Conservation (phyloP, 1,140 invertebrate genomes). For the Globodera ellingtonae region DNA sequence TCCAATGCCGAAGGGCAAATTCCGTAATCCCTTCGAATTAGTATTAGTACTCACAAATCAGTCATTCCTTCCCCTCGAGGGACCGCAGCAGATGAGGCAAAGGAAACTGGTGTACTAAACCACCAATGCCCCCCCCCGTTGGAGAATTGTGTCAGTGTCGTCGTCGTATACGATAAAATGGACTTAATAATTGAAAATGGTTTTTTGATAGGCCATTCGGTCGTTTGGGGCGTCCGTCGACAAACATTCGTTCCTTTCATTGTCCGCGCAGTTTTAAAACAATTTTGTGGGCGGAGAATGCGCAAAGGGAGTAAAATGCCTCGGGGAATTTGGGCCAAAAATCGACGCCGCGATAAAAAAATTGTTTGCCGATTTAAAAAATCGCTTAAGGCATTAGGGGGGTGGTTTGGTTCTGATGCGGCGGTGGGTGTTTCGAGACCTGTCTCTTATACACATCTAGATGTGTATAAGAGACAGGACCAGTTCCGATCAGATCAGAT, state of each 20-base stretch:
- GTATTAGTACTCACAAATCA: no score
- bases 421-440: background rate
- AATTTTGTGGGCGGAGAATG: background rate
- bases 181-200: background rate
- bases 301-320: no score
- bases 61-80: no score
- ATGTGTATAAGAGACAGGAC: no score
- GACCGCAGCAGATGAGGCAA: no score
- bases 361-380: background rate
- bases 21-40: no score
- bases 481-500: background rate
- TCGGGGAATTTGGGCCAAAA: background rate
- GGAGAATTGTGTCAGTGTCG: no score
- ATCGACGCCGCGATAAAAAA: background rate
- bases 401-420: background rate
- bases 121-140: background rate
- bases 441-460: no score
- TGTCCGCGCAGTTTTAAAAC: background rate
- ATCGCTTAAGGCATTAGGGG: background rate
- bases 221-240: no score
- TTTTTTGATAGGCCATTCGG: background rate
- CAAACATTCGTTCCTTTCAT: background rate
- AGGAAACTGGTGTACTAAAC: no score
- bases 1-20: no score
- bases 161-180: background rate